Percentiles rank a stretch among this genome's conserved stretches.
Evolutionary conservation across 2,888 invertebrate genomes (phyloP).

Genomic region (Linnaemya vulpina): DNA sequence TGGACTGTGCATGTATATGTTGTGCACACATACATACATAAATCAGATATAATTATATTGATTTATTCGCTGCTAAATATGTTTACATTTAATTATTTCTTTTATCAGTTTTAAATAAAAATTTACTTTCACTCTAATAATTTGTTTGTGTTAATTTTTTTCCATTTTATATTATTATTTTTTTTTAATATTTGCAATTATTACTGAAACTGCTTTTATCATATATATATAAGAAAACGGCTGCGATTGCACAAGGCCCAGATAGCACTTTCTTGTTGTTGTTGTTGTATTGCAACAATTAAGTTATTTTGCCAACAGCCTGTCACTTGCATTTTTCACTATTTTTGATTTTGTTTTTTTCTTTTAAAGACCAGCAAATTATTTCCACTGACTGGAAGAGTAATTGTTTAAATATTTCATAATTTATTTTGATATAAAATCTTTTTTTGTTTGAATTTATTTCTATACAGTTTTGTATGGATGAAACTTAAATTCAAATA

Average conservation of each 20-base stretch:
- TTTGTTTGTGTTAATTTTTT: constrained; percentile 16
- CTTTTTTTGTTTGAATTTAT: too few species aligned
- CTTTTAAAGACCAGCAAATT: neutral
- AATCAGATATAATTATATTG: constrained; percentile 15
- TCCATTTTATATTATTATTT: constrained; percentile 13
- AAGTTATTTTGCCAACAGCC: too few species aligned
- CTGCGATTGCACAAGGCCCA: constrained; percentile 18
- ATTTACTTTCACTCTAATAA: constrained; percentile 66
- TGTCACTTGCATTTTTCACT: constrained; percentile 41
- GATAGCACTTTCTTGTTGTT: too few species aligned
- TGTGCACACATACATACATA: neutral
- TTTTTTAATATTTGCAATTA: constrained; percentile 46
- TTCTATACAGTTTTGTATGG: too few species aligned
- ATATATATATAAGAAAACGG: constrained; percentile 51
- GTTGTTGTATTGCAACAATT: too few species aligned
- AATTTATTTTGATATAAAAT: constrained; percentile 17
- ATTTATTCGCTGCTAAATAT: constrained; percentile 43
- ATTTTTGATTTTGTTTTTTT: too few species aligned
- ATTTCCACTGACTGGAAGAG: neutral
- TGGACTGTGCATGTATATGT: too few species aligned
- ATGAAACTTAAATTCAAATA: neutral
- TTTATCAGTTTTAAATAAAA: constrained; percentile 22
- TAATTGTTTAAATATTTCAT: constrained; percentile 26
- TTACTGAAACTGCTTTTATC: constrained; percentile 45
- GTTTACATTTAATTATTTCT: neutral